These are phyloP conservation scores for Cerceris ruficornis DNA, from an alignment of 2,888 invertebrate genomes.

Conservation along the genomic window DNA sequence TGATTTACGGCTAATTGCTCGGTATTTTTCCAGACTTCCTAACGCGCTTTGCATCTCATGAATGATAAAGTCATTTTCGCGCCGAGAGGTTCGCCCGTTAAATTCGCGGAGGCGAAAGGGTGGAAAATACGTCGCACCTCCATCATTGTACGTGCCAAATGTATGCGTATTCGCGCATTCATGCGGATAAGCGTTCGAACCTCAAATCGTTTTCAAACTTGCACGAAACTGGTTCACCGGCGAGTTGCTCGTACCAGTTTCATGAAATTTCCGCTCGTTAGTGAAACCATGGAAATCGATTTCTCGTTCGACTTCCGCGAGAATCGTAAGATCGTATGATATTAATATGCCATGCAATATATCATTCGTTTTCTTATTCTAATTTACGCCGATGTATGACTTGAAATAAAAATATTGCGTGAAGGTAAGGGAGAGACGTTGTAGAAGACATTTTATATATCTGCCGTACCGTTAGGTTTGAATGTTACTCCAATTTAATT, in stretches of 20 bases:
- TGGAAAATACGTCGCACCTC: slow-evolving; percentile 50
- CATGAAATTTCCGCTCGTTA: slow-evolving; percentile 1
- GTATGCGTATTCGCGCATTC: slow-evolving; percentile 9
- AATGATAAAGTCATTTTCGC: slow-evolving; percentile 72
- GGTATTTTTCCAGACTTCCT: slow-evolving; percentile 67
- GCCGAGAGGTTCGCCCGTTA: slow-evolving; percentile 35
- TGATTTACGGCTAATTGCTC: slow-evolving; percentile 76
- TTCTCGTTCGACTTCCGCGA: neutral
- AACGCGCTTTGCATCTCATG: slow-evolving; percentile 70
- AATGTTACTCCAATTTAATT: too few relatives aligned
- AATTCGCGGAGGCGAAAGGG: slow-evolving; percentile 47
- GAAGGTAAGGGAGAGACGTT: too few relatives aligned
- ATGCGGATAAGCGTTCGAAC: neutral
- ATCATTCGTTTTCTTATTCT: too few relatives aligned
- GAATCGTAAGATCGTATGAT: too few relatives aligned
- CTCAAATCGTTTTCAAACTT: slow-evolving; percentile 9
- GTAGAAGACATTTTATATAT: too few relatives aligned
- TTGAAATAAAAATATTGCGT: too few relatives aligned
- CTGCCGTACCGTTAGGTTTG: too few relatives aligned
- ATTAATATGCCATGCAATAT: too few relatives aligned
- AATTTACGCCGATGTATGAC: too few relatives aligned
- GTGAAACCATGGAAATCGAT: neutral
- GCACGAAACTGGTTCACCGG: slow-evolving; percentile 3
- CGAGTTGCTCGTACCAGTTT: neutral
- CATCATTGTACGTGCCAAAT: slow-evolving; percentile 33